phyloP scores from a whole-genome alignment of 2,888 invertebrate species.

The Acronicta aceris region DNA sequence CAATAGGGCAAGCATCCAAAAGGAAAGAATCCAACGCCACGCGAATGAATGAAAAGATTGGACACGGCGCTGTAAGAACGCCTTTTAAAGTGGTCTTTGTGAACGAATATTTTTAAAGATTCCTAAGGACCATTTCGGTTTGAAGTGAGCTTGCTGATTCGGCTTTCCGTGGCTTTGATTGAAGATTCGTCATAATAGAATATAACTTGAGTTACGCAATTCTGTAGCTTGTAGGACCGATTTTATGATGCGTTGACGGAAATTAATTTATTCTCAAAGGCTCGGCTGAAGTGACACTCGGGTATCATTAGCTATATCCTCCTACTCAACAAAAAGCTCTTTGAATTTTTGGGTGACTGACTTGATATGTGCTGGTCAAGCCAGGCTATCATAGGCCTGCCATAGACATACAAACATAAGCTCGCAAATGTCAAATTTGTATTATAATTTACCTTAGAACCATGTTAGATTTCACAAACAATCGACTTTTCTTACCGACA shows the following conservation, averaged over 20 bases:
- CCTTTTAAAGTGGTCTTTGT: slow-evolving; percentile 51
- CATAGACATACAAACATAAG: too few species aligned
- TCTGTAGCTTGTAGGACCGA: neutral
- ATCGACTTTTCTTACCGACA: too few species aligned
- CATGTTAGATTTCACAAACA: too few species aligned
- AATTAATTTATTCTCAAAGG: neutral
- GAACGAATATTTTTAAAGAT: slow-evolving; percentile 49
- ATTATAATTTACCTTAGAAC: too few species aligned
- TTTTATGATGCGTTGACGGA: neutral
- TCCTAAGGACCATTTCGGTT: slow-evolving; percentile 35
- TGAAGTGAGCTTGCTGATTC: slow-evolving; percentile 46
- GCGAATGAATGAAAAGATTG: slow-evolving; percentile 50
- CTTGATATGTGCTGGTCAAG: too few species aligned
- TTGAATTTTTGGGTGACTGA: too few species aligned
- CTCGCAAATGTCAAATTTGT: too few species aligned
- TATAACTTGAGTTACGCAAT: slow-evolving; percentile 3
- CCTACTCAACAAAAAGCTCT: too few species aligned
- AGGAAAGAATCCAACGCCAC: slow-evolving; percentile 55
- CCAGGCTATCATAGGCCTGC: too few species aligned
- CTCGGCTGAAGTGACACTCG: too few species aligned
- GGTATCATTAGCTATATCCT: too few species aligned
- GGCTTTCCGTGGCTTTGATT: slow-evolving; percentile 35
- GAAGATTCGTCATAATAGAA: slow-evolving; percentile 18
- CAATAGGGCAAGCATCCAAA: slow-evolving; percentile 69
- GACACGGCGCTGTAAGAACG: slow-evolving; percentile 51